phyloP scores from a whole-genome alignment of 2,888 invertebrate genomes.

The Cerceris rybyensis region DNA sequence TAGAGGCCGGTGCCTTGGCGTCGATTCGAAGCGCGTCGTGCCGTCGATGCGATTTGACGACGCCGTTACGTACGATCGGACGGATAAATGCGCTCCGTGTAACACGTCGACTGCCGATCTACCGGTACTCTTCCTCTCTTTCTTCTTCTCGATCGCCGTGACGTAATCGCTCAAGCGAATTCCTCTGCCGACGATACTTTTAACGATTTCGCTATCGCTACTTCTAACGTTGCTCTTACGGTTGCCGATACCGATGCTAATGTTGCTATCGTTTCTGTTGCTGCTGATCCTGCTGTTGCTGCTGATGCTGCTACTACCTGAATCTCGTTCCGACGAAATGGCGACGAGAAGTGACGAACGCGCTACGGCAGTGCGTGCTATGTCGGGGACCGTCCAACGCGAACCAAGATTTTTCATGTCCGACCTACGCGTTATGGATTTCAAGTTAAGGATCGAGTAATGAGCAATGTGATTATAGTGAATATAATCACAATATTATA shows the following conservation, averaged over 20 bases:
- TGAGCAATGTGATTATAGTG: neutral
- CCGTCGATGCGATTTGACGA: constrained; percentile 60
- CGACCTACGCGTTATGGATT: constrained; percentile 83
- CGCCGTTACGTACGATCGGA: constrained; percentile 76
- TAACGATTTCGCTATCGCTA: constrained; percentile 49
- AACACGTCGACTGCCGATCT: constrained; percentile 74
- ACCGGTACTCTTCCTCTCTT: constrained; percentile 64
- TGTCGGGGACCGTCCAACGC: constrained; percentile 88
- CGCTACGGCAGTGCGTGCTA: constrained; percentile 86
- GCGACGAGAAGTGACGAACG: constrained; percentile 78
- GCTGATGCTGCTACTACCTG: constrained; percentile 64
- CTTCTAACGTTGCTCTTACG: constrained; percentile 61
- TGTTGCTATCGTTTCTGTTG: constrained; percentile 61
- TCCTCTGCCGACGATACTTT: constrained; percentile 22
- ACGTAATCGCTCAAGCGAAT: constrained; percentile 41
- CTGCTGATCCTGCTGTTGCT: constrained; percentile 50
- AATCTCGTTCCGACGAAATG: constrained; percentile 70
- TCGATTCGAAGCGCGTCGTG: constrained; percentile 66
- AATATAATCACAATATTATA: too few species aligned
- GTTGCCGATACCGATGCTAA: constrained; percentile 37
- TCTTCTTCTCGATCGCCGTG: constrained; percentile 58
- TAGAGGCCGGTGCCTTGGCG: constrained; percentile 63
- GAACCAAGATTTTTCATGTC: constrained; percentile 89
- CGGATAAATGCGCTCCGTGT: constrained; percentile 75
- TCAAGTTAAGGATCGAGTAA: neutral